phyloP scores from a whole-genome alignment of 2,113 vertebrate genomes.

The Gorsachius goisagi region DNA sequence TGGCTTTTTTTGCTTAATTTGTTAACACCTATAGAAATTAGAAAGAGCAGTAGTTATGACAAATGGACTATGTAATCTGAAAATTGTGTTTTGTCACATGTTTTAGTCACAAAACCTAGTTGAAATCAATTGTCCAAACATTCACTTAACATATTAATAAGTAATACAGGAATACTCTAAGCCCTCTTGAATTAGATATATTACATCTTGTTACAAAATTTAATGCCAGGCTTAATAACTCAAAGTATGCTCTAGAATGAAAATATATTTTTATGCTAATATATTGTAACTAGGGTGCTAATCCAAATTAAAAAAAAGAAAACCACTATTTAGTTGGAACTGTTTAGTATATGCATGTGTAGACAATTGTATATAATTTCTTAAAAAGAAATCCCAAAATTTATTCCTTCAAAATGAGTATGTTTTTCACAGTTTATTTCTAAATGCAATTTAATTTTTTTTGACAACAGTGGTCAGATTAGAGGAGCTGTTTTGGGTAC shows the following conservation, averaged over 20 bases:
- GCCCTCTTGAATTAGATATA: conserved; percentile 59
- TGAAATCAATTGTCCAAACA: conserved; percentile 62
- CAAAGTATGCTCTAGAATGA: conserved; percentile 32
- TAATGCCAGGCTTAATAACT: conserved; percentile 62
- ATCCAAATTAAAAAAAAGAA: neutral
- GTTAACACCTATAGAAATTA: conserved; percentile 31
- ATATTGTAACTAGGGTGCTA: neutral
- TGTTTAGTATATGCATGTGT: neutral
- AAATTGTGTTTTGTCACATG: conserved; percentile 53
- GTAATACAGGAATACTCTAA: conserved; percentile 50
- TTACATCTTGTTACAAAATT: conserved; percentile 56
- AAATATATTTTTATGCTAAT: neutral
- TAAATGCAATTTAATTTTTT: neutral
- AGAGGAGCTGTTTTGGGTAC: neutral
- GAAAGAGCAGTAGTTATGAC: conserved; percentile 7
- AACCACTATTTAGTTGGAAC: neutral
- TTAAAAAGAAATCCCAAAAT: neutral
- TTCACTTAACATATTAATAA: conserved; percentile 66
- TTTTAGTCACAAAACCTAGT: conserved; percentile 52
- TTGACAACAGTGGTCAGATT: neutral
- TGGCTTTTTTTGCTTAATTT: neutral
- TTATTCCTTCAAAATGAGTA: neutral
- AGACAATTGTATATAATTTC: neutral
- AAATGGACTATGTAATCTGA: conserved; percentile 55
- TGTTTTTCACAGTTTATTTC: neutral